Conservation (phyloP, 2,113 vertebrate species). For the Coracopsis vasa region DNA sequence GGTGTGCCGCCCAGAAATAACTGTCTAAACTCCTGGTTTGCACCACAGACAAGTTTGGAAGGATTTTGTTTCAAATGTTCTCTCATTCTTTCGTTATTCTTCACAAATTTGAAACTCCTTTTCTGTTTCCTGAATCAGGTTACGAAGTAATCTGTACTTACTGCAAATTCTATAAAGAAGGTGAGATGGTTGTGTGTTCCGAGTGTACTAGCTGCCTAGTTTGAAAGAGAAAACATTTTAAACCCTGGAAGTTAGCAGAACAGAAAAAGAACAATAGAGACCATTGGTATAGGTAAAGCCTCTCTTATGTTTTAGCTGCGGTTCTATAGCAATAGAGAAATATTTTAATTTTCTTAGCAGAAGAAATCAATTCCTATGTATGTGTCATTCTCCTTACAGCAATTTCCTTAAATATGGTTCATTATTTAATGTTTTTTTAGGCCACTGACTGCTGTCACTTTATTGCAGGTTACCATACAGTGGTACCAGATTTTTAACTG, state of each 20-base stretch:
- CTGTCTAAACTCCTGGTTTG: neutral
- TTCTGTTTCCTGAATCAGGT: neutral
- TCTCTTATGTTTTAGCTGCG: neutral
- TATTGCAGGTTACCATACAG: neutral
- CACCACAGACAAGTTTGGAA: neutral
- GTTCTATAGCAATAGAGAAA: neutral
- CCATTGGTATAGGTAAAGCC: neutral
- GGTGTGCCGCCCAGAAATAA: slow-evolving; percentile 4
- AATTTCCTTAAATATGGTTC: neutral
- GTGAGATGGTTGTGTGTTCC: neutral
- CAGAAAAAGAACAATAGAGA: neutral
- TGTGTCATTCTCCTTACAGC: neutral
- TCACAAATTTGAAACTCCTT: neutral
- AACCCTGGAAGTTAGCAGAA: neutral
- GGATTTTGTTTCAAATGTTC: neutral
- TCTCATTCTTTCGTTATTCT: neutral
- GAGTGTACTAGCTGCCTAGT: neutral
- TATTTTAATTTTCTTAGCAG: neutral
- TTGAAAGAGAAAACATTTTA: neutral
- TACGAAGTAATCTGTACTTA: neutral
- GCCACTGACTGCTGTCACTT: neutral
- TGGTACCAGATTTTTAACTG: neutral
- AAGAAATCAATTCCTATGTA: neutral
- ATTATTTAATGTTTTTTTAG: neutral
- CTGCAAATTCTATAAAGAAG: neutral